Conservation (phyloP, 2,888 invertebrate genomes). For the Busseola fusca region DNA sequence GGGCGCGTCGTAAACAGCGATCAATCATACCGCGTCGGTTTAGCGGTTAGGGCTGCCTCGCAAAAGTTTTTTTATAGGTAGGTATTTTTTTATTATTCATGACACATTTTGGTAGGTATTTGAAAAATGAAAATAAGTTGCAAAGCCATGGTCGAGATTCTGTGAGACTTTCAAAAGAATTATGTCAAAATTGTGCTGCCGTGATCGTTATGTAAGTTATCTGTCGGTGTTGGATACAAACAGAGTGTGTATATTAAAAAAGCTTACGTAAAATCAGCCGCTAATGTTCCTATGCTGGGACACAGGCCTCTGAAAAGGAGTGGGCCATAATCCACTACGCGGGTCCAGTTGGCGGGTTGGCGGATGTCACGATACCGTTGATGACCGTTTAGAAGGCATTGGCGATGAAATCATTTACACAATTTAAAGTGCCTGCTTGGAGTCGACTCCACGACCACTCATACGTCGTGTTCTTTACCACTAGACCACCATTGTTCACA, state of each 20-base stretch:
- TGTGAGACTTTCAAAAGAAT: conserved; percentile 15
- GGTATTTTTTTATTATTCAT: conserved; percentile 49
- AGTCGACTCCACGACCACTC: no score
- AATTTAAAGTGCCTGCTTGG: no score
- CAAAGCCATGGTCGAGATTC: conserved; percentile 29
- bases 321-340: no score
- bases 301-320: no score
- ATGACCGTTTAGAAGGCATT: no score
- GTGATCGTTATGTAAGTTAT: conserved; percentile 2
- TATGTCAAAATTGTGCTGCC: conserved; percentile 17
- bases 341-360: no score
- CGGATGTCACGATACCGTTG: no score
- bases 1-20: conserved; percentile 57
- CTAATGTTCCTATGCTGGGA: background rate
- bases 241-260: background rate
- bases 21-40: conserved; percentile 57
- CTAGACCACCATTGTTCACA: no score
- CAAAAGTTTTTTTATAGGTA: conserved; percentile 49
- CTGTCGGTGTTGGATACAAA: background rate
- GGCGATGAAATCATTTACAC: no score
- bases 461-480: no score
- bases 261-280: background rate
- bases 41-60: conserved; percentile 55
- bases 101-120: conserved; percentile 47
- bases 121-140: conserved; percentile 36